Evolutionary conservation across 2,888 invertebrate genomes (phyloP).

Genomic region (Noctua pronuba): DNA sequence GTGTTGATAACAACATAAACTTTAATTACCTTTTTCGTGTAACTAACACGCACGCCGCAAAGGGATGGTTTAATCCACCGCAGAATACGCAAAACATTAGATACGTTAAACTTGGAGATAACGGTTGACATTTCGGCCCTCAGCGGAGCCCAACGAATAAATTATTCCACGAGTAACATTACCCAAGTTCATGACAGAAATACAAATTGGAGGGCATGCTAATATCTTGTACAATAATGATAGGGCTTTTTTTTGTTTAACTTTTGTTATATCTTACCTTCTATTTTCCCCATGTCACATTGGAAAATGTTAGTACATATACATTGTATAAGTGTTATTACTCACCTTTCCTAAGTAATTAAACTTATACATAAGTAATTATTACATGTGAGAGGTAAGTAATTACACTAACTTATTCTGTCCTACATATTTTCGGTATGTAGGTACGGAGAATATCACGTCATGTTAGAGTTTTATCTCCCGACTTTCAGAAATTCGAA

Average conservation of each 20-base stretch:
- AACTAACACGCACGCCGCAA: constrained; percentile 32
- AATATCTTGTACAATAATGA: constrained; percentile 43
- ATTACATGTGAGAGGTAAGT: constrained; percentile 6
- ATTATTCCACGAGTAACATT: constrained; percentile 71
- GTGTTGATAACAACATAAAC: constrained; percentile 42
- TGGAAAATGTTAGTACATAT: not conserved
- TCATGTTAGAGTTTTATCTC: not conserved
- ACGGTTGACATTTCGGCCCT: constrained; percentile 52
- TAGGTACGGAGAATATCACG: not conserved
- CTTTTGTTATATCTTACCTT: not conserved
- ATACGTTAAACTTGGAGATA: constrained; percentile 47
- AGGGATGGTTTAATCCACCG: constrained; percentile 42
- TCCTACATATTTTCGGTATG: not conserved
- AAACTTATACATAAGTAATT: not conserved
- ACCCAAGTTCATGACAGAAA: constrained; percentile 66
- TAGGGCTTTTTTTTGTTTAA: constrained; percentile 9
- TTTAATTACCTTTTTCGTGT: constrained; percentile 39
- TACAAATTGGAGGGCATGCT: constrained; percentile 63
- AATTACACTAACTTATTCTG: not conserved
- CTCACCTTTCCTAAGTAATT: not conserved
- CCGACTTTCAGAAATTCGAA: not conserved
- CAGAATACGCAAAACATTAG: constrained; percentile 43
- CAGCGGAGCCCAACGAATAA: constrained; percentile 54
- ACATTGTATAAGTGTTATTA: not conserved
- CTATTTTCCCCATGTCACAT: not conserved